phyloP scores from a whole-genome alignment of 2,888 invertebrate species.

The Drosophila infuscata region DNA sequence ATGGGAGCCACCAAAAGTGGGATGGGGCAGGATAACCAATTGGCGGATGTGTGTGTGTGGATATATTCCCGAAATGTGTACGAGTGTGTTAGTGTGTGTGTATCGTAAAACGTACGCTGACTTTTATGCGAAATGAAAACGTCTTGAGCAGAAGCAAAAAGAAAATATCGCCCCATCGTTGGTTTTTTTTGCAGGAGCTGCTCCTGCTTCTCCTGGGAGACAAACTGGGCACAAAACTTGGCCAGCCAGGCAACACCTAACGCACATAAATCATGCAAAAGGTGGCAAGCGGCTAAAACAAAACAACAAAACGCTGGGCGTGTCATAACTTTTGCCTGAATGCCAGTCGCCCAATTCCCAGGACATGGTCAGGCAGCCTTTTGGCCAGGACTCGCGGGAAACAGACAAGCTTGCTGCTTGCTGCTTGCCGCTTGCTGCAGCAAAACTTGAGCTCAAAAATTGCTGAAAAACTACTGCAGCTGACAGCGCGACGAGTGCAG shows the following conservation, averaged over 20 bases:
- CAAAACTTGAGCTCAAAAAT: constrained; percentile 50
- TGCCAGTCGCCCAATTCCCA: constrained; percentile 33
- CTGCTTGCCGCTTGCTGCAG: constrained; percentile 13
- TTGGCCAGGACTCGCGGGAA: constrained; percentile 53
- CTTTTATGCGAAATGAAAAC: constrained; percentile 69
- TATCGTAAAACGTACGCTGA: constrained; percentile 64
- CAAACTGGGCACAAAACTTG: constrained; percentile 39
- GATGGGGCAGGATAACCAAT: constrained; percentile 65
- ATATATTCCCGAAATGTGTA: constrained; percentile 1
- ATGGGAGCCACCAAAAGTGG: constrained; percentile 69
- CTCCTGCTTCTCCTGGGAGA: constrained; percentile 30
- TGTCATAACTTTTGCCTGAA: constrained; percentile 70
- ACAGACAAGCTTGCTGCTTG: constrained; percentile 33
- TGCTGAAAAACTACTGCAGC: constrained; percentile 61
- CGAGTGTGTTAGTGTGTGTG: constrained; percentile 32
- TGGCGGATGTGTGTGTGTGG: constrained; percentile 65
- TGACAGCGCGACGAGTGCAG: constrained; percentile 65
- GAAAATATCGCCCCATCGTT: not conserved
- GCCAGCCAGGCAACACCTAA: constrained; percentile 63
- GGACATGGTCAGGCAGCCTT: constrained; percentile 47
- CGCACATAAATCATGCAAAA: constrained; percentile 77
- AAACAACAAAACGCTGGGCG: constrained; percentile 52
- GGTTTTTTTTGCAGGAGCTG: constrained; percentile 8
- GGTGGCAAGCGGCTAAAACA: constrained; percentile 58
- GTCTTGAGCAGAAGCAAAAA: constrained; percentile 59